These are phyloP conservation scores for Sialis lutaria DNA, from an alignment of 2,888 invertebrate species.

Conservation along the genomic window DNA sequence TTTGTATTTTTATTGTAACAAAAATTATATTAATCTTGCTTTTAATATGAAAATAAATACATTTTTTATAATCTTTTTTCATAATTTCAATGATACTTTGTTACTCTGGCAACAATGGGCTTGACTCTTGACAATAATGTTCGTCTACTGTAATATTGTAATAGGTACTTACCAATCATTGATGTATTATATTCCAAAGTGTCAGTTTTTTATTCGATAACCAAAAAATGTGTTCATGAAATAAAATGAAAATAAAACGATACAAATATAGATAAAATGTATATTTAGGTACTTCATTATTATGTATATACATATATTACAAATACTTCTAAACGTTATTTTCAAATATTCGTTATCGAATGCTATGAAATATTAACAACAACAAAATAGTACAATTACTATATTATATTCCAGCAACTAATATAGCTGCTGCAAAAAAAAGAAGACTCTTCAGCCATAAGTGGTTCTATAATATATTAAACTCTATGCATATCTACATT, in stretches of 20 bases:
- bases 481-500: background rate
- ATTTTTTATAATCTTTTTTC: too few species aligned
- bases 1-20: too few species aligned
- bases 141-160: too few species aligned
- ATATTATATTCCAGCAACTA: background rate
- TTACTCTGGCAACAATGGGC: too few species aligned
- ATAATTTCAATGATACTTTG: too few species aligned
- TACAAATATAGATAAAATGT: slow-evolving; percentile 4
- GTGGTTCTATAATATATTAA: background rate
- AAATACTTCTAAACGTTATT: slow-evolving; percentile 1
- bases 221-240: background rate
- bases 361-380: slow-evolving; percentile 5
- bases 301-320: slow-evolving; percentile 4
- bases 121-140: too few species aligned
- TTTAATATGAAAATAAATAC: too few species aligned
- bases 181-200: too few species aligned
- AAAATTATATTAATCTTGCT: too few species aligned
- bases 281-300: slow-evolving; percentile 4
- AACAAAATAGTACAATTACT: slow-evolving; percentile 1
- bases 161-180: too few species aligned
- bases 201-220: too few species aligned
- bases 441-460: background rate
- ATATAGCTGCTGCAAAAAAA: background rate
- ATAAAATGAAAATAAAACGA: background rate
- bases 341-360: slow-evolving; percentile 1